Conservation (phyloP, 53 echinoderm and acorn worm species). For the Glandiceps talaboti region DNA sequence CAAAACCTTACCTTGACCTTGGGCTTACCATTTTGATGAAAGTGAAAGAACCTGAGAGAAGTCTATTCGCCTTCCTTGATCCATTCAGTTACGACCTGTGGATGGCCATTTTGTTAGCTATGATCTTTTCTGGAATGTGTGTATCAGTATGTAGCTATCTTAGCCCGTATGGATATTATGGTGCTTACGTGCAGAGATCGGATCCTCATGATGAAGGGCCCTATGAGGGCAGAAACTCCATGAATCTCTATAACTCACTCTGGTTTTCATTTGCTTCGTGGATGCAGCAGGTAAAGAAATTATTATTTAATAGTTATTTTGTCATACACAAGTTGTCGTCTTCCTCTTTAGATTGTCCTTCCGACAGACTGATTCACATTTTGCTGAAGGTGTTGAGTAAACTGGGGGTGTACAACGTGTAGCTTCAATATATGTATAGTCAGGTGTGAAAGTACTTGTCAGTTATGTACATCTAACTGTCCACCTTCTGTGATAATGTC, state of each 20-base stretch:
- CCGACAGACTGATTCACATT: too few species aligned
- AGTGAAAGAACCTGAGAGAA: neutral
- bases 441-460: too few species aligned
- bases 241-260: slow-evolving; percentile 8
- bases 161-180: slow-evolving; percentile 8
- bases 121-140: neutral
- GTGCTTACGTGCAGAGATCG: slow-evolving; percentile 3
- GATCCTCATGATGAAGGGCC: slow-evolving; percentile 1
- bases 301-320: too few species aligned
- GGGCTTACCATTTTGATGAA: slow-evolving; percentile 8
- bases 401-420: too few species aligned
- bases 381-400: too few species aligned
- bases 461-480: too few species aligned
- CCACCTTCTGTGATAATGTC: too few species aligned
- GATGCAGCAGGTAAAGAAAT: neutral
- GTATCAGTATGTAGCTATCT: slow-evolving; percentile 4
- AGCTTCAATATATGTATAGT: too few species aligned
- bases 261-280: slow-evolving; percentile 10
- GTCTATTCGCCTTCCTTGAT: slow-evolving; percentile 4
- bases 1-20: slow-evolving; percentile 11
- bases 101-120: neutral
- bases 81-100: neutral
- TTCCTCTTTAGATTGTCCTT: too few species aligned
- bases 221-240: neutral
- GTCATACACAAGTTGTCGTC: too few species aligned